phyloP scores from a whole-genome alignment of 2,113 vertebrate species.

The Sceloporus undulatus region DNA sequence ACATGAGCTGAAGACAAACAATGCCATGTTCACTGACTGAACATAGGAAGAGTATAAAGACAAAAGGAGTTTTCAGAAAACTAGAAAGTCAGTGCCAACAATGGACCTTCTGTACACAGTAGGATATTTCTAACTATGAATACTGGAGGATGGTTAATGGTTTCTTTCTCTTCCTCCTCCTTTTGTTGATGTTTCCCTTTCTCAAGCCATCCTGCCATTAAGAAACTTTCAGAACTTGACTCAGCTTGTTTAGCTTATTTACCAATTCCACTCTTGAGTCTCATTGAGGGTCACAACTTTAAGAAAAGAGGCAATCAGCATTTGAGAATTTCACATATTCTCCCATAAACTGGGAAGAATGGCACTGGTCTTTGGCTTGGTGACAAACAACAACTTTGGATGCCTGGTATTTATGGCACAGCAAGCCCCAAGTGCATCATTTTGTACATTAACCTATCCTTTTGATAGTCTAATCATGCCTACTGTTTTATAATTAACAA shows the following conservation, averaged over 20 bases:
- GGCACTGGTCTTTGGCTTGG: not conserved
- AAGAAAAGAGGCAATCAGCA: constrained; percentile 9
- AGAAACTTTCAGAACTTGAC: not conserved
- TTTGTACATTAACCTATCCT: no score
- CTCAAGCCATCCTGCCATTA: not conserved
- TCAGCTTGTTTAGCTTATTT: not conserved
- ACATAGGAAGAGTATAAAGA: not conserved
- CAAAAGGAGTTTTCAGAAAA: constrained; percentile 21
- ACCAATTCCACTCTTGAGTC: not conserved
- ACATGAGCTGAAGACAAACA: constrained; percentile 3
- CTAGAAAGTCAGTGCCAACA: not conserved
- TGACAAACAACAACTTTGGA: not conserved
- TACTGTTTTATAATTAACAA: not conserved
- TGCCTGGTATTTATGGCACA: not conserved
- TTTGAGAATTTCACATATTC: constrained; percentile 13
- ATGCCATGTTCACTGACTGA: not conserved
- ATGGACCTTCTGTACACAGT: not conserved
- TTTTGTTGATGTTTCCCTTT: constrained; percentile 14
- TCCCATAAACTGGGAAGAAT: not conserved
- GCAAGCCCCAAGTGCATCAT: no score
- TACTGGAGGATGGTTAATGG: not conserved
- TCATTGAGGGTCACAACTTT: not conserved
- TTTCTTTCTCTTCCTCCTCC: not conserved
- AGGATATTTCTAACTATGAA: not conserved
- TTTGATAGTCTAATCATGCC: not conserved